Percentiles rank a stretch among this genome's conserved stretches.
Evolutionary conservation across 2,888 invertebrate species (phyloP).

Genomic region (Entomobrya multifasciata): DNA sequence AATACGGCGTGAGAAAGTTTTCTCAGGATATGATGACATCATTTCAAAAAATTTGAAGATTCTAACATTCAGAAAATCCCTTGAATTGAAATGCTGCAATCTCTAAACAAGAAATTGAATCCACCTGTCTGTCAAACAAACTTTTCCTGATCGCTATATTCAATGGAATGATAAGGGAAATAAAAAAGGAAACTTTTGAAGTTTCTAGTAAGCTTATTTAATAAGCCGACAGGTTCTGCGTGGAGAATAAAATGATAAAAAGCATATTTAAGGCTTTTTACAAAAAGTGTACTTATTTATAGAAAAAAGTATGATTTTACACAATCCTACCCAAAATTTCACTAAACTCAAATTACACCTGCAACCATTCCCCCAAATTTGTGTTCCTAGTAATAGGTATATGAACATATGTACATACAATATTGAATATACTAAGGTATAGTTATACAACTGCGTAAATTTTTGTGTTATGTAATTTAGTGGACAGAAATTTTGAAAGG

Average conservation of each 20-base stretch:
- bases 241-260: slow-evolving; percentile 13
- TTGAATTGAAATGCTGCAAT: neutral
- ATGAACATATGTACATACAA: neutral
- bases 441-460: no score
- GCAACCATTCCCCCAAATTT: slow-evolving; percentile 41
- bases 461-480: no score
- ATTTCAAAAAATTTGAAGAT: slow-evolving; percentile 15
- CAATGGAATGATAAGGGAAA: neutral
- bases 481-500: neutral
- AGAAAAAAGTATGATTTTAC: slow-evolving; percentile 41
- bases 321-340: neutral
- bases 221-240: slow-evolving; percentile 45
- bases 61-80: no score
- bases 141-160: neutral
- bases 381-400: no score
- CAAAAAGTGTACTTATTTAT: neutral
- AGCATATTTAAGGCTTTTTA: neutral
- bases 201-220: slow-evolving; percentile 5
- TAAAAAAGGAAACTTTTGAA: neutral
- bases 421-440: no score
- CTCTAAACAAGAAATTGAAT: slow-evolving; percentile 49
- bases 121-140: slow-evolving; percentile 64
- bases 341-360: slow-evolving; percentile 25
- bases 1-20: slow-evolving; percentile 42
- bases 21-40: slow-evolving; percentile 48